A percentile compares a stretch with the other conserved stretches of the same genome.
phyloP scores from a whole-genome alignment of 2,797 vertebrate species.

The Oryzias sinensis region DNA sequence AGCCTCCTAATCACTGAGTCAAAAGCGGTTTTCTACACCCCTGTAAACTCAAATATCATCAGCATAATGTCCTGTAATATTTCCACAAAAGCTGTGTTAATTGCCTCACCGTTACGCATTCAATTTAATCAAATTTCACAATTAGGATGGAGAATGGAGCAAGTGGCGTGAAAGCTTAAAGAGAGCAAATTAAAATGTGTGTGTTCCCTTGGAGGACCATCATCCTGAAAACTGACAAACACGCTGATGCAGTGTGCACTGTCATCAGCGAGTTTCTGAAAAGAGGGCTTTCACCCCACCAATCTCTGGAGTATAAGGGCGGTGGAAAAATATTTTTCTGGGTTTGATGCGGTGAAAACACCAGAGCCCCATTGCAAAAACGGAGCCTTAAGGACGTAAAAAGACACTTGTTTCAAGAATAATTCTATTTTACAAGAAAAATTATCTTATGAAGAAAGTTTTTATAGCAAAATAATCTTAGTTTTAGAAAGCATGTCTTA shows the following conservation, averaged over 20 bases:
- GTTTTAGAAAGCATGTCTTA: too few relatives aligned
- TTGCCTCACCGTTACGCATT: constrained; percentile 54
- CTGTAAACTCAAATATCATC: constrained; percentile 62
- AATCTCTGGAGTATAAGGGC: constrained; percentile 31
- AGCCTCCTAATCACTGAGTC: constrained; percentile 48
- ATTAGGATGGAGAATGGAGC: constrained; percentile 43
- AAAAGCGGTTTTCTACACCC: constrained; percentile 40
- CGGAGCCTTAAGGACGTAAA: too few relatives aligned
- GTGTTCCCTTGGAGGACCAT: background rate
- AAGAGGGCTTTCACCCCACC: constrained; percentile 39
- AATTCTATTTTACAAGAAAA: too few relatives aligned
- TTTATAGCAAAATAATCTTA: too few relatives aligned
- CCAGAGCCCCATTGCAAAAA: background rate
- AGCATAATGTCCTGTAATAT: constrained; percentile 53
- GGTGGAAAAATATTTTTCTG: constrained; percentile 21
- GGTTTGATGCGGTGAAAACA: constrained; percentile 17
- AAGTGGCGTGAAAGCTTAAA: constrained; percentile 49
- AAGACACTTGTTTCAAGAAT: too few relatives aligned
- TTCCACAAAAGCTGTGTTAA: constrained; percentile 58
- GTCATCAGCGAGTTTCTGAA: constrained; percentile 48
- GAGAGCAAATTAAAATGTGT: constrained; percentile 15
- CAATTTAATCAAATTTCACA: constrained; percentile 64
- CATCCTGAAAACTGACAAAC: constrained; percentile 49
- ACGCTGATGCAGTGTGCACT: constrained; percentile 54
- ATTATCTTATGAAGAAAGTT: too few relatives aligned